These are phyloP conservation scores for Peribatodes rhomboidaria DNA, from an alignment of 2,888 invertebrate genomes.

Conservation along the genomic window DNA sequence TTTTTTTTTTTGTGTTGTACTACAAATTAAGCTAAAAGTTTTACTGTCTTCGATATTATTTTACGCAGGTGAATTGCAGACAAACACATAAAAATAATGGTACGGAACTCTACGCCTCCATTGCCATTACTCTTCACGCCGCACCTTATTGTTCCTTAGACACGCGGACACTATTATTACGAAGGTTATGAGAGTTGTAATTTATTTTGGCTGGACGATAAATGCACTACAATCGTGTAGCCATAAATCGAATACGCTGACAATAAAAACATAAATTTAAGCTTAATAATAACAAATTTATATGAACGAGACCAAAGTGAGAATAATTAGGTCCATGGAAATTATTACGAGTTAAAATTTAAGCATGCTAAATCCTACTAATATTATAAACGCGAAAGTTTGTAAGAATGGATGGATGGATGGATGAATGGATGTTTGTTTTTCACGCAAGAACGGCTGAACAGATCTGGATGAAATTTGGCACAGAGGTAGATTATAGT, in stretches of 20 bases:
- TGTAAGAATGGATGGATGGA: too few species aligned
- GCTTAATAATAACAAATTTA: background rate
- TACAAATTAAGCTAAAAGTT: too few species aligned
- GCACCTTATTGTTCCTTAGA: slow-evolving; percentile 21
- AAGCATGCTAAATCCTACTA: too few species aligned
- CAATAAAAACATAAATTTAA: slow-evolving; percentile 11
- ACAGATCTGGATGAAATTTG: too few species aligned
- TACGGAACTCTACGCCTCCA: slow-evolving; percentile 3
- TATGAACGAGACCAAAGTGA: background rate
- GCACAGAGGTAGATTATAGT: too few species aligned
- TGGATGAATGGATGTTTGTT: too few species aligned
- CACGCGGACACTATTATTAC: slow-evolving; percentile 25
- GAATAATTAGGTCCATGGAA: background rate
- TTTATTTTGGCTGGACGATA: slow-evolving; percentile 17
- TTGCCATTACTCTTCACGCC: slow-evolving; percentile 10
- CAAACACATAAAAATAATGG: background rate
- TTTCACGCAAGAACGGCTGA: too few species aligned
- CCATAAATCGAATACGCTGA: slow-evolving; percentile 15
- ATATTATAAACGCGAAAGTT: too few species aligned
- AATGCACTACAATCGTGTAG: slow-evolving; percentile 16
- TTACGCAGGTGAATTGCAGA: background rate
- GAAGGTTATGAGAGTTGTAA: slow-evolving; percentile 20
- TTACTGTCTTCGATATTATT: too few species aligned
- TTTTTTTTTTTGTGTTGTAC: too few species aligned
- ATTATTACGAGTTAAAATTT: too few species aligned